Conservation (phyloP, 2,113 vertebrate genomes). For the Crotalus viridis region DNA sequence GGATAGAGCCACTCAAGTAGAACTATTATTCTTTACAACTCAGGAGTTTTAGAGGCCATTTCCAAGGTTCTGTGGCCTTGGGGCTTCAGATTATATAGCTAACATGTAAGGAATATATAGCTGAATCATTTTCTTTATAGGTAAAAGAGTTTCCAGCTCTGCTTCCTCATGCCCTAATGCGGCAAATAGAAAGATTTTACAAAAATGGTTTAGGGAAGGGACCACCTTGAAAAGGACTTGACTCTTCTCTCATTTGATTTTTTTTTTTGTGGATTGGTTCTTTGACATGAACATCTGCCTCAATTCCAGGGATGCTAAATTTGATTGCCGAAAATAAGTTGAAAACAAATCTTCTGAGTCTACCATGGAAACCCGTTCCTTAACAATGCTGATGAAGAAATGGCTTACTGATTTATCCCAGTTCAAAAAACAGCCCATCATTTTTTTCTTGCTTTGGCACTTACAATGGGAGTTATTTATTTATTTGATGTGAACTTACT, state of each 20-base stretch:
- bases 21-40: neutral
- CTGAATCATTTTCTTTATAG: neutral
- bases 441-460: constrained; percentile 8
- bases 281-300: neutral
- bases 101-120: neutral
- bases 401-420: neutral
- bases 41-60: neutral
- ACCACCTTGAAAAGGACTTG: neutral
- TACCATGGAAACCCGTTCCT: neutral
- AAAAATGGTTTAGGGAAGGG: neutral
- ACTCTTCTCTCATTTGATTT: neutral
- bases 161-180: neutral
- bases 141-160: neutral
- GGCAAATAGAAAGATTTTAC: neutral
- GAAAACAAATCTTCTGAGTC: neutral
- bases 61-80: neutral
- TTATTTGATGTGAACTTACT: constrained; percentile 15
- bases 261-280: neutral
- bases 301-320: neutral
- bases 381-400: neutral
- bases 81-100: neutral
- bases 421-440: neutral
- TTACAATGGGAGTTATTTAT: neutral
- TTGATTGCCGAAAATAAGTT: neutral
- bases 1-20: neutral